Percentiles rank a stretch among this genome's conserved stretches.
Conservation (phyloP, 1,140 invertebrate species). For the Druon quercuslanigerum region DNA sequence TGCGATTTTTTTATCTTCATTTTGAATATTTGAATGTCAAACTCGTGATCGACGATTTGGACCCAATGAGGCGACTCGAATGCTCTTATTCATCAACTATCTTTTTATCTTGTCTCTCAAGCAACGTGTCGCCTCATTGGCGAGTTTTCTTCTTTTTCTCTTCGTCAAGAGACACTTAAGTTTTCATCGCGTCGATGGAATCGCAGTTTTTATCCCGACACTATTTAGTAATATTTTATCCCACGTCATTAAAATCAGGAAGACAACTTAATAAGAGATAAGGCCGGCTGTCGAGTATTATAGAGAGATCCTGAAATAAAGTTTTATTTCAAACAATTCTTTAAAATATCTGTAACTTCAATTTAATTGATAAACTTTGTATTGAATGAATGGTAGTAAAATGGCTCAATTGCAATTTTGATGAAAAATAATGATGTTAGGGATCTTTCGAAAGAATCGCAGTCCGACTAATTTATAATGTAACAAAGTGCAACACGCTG, state of each 20-base stretch:
- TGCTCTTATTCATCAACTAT: not conserved
- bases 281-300: constrained; percentile 35
- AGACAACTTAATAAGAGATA: constrained; percentile 48
- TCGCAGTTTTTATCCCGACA: constrained; percentile 41
- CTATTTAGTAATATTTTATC: constrained; percentile 46
- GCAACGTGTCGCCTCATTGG: constrained; percentile 4
- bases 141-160: constrained; percentile 21
- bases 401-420: constrained; percentile 24
- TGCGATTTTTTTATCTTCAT: constrained; percentile 55
- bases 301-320: constrained; percentile 38
- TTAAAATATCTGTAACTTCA: too few species aligned
- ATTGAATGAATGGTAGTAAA: constrained; percentile 3
- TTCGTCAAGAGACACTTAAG: not conserved
- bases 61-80: constrained; percentile 1
- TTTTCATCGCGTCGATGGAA: constrained; percentile 36
- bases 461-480: constrained; percentile 72
- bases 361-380: too few species aligned
- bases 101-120: constrained; percentile 5
- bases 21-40: constrained; percentile 44
- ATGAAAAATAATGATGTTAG: constrained; percentile 49
- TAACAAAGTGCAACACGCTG: constrained; percentile 77
- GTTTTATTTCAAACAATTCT: not conserved
- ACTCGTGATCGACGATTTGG: not conserved
- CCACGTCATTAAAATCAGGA: constrained; percentile 47
- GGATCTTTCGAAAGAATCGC: constrained; percentile 68